Conservation (phyloP, 2,797 vertebrate species). For the Otolemur crassicaudatus region DNA sequence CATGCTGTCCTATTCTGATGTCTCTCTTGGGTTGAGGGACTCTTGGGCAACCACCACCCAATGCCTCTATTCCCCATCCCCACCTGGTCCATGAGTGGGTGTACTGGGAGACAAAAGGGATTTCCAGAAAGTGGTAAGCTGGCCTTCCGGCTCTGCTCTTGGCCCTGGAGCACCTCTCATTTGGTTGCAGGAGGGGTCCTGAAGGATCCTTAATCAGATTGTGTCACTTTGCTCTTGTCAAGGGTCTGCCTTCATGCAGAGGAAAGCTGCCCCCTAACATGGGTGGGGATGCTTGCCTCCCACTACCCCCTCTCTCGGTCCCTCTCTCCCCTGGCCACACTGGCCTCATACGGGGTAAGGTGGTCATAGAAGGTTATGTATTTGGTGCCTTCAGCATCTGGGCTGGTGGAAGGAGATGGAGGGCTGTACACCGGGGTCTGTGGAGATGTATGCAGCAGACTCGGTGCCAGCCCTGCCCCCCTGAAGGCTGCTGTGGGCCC, state of each 20-base stretch:
- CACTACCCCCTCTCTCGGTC: rapidly evolving
- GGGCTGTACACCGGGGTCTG: not conserved
- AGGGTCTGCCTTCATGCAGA: not conserved
- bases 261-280: not conserved
- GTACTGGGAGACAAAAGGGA: not conserved
- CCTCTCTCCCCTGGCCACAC: no score
- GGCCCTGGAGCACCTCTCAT: not conserved
- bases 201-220: not conserved
- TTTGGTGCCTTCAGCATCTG: not conserved
- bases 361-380: rapidly evolving
- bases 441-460: not conserved
- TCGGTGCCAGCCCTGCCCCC: no score
- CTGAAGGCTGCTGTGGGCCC: not conserved
- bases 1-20: not conserved
- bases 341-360: no score
- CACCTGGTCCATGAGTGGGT: no score
- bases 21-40: not conserved
- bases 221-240: not conserved
- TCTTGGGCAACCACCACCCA: no score
- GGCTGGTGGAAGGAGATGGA: not conserved
- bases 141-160: not conserved
- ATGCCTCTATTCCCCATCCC: not conserved
- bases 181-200: not conserved
- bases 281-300: not conserved
- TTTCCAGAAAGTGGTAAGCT: not conserved